A percentile compares a stretch with the other conserved stretches of the same genome.
Evolutionary conservation across 2,797 vertebrate genomes (phyloP).

Genomic region (Acanthis flammea): DNA sequence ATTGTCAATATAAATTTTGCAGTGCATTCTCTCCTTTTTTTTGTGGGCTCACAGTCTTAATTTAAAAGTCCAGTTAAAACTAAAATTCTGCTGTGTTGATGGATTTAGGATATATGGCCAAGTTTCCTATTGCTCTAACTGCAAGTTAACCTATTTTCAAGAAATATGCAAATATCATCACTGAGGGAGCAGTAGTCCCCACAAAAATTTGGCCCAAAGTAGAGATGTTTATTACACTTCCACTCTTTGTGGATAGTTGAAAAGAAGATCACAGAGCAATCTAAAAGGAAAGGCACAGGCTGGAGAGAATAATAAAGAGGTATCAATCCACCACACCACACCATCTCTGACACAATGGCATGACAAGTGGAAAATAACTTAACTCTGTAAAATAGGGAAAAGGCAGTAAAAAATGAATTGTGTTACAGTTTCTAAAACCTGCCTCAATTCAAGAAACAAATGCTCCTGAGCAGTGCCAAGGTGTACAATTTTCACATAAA

Average conservation of each 20-base stretch:
- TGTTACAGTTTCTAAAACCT: conserved; percentile 50
- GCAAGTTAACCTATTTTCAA: not conserved
- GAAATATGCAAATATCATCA: not conserved
- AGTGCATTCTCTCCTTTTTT: not conserved
- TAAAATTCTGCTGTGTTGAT: not conserved
- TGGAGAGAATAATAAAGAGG: conserved; percentile 34
- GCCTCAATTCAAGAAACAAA: conserved; percentile 49
- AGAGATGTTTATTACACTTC: not conserved
- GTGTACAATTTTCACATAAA: not conserved
- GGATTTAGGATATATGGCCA: not conserved
- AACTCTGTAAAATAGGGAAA: conserved; percentile 28
- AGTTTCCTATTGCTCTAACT: not conserved
- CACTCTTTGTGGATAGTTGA: not conserved
- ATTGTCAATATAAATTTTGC: not conserved
- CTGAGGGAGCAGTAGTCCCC: not conserved
- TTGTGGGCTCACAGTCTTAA: not conserved
- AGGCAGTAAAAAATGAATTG: conserved; percentile 53
- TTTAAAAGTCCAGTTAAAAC: not conserved
- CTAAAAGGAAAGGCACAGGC: not conserved
- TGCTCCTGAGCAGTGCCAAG: not conserved
- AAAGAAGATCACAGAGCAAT: not conserved
- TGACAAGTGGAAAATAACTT: conserved; percentile 58
- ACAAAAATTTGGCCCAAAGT: not conserved
- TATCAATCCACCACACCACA: conserved; percentile 17
- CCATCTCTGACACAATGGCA: conserved; percentile 12